phyloP scores from a whole-genome alignment of 2,113 vertebrate genomes.

The Notechis scutatus region DNA sequence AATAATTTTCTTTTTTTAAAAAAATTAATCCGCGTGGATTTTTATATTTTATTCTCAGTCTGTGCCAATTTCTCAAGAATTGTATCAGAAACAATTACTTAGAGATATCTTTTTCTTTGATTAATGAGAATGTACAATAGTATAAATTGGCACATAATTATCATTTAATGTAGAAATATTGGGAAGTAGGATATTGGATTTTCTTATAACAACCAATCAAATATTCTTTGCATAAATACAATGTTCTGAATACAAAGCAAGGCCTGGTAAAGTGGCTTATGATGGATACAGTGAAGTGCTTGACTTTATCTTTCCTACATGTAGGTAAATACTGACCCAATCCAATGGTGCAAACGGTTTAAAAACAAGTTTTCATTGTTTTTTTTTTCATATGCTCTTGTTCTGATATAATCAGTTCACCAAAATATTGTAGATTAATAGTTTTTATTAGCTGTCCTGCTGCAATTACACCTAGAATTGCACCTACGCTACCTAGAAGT shows the following conservation, averaged over 20 bases:
- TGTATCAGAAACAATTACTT: constrained; percentile 42
- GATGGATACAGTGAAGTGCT: not conserved
- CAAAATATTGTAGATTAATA: constrained; percentile 29
- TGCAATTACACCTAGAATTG: constrained; percentile 17
- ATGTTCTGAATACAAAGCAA: not conserved
- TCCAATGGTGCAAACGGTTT: constrained; percentile 32
- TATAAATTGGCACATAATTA: not conserved
- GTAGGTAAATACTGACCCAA: constrained; percentile 44
- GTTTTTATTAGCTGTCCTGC: constrained; percentile 47
- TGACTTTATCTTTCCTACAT: constrained; percentile 40
- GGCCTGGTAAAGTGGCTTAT: not conserved
- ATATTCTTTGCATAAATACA: not conserved
- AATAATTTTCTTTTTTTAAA: not conserved
- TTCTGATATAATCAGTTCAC: constrained; percentile 49
- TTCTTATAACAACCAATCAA: not conserved
- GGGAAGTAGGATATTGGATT: not conserved
- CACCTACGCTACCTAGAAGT: constrained; percentile 22
- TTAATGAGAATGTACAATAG: constrained; percentile 1
- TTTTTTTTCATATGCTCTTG: constrained; percentile 49
- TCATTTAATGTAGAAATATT: not conserved
- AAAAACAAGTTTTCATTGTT: constrained; percentile 41
- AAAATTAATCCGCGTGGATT: not conserved
- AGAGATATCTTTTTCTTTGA: constrained; percentile 52
- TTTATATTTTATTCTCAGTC: not conserved
- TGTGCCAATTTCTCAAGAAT: constrained; percentile 30